Evolutionary conservation across 2,113 vertebrate genomes (phyloP), one percentile per base, ranked within the genome.

Genomic region (Todiramphus chloris): DNA sequence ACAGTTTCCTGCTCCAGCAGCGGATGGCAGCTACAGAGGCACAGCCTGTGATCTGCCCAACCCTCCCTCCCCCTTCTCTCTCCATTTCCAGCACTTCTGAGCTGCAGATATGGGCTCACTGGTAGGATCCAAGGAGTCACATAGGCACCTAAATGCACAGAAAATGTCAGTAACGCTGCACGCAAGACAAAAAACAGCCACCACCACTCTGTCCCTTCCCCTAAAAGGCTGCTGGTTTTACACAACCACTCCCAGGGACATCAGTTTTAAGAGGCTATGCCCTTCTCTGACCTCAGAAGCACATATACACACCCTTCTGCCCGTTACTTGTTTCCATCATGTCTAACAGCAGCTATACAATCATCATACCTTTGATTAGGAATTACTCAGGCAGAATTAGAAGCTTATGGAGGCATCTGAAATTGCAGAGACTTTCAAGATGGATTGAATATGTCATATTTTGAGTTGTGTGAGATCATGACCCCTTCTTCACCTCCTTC

Each of bases 381-480:
- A 93, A 62, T 51, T 81, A 87, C 31, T 75, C 39, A 14, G 81
- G 53, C 62, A 83, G 77, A 95, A 89, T 16, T 85, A 84, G 33
- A 89, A 91, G 93, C 68, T 93, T 80, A 89, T 43, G 28, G 66
- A 95, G 30, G 55, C 80, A 91, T 69, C 43, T 85, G 89, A 94
- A 95, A 89, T 37, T 43, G 56, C 30, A 95, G 69, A 78, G 48
- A 48, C 53, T 90, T 83, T 76, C 51, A 87, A 72, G 73, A 83
- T 75, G 68, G 77, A 78, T 39, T 78, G 77, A 91, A 84, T 76
- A 31, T 33, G 91, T 79, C 43, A 21, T 79, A 91, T 64, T 84
- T 87, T 84, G 87, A 67, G 76, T 87, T 93, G 48, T 77, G 43
- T 10, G 76, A 92, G 80, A 93, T 72, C 77, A 39, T 51, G 77